Evolutionary conservation across 2,113 vertebrate genomes (phyloP), one percentile per base, ranked within the genome.

Genomic region (Polypterus bichir): DNA sequence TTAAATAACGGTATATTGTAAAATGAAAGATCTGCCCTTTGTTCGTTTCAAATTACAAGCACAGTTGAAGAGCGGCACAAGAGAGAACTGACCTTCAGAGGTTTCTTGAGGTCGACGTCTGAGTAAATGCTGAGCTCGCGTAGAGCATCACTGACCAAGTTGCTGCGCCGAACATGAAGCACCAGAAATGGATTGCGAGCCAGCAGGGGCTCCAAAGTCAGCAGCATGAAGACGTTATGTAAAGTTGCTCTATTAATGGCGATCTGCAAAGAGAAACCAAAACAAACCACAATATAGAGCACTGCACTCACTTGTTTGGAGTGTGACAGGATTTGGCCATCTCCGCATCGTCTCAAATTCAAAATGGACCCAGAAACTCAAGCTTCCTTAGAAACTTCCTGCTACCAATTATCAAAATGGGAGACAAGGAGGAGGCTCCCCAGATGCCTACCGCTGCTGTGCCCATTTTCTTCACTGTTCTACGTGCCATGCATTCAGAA

Each of bases 171-270:
- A 54, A 98, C 94, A 0, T 97, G 94, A 63, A 98, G 88, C 65
- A 97, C 91, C 67, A 98, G 76, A 76, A 93, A 97, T 58, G 94
- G 94, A 77, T 92, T 98, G 76, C 90, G 90, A 62, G 91, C 91
- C 67, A 97, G 83, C 73, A 96, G 86, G 67, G 94, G 93, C 72
- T 97, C 95, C 86, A 98, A 69, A 2, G 94, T 96, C 67, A 97
- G 90, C 78, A 98, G 85, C 93, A 95, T 97, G 66, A 98, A 97
- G 68, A 97, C 86, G 10, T 98, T 98, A 81, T 98, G 94, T 63
- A 98, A 73, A 75, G 93, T 97, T 66, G 93, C 94, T 64, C 93
- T 92, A 2, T 94, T 97, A 66, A 95, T 91, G 2, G 95, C 95
- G 76, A 97, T 93, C 95, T 98, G 63, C 7, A 69, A 27, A 55